Evolutionary conservation across 1,140 invertebrate genomes (phyloP), one percentile per base, ranked within the genome.

Genomic region (Drosophila equinoxialis): DNA sequence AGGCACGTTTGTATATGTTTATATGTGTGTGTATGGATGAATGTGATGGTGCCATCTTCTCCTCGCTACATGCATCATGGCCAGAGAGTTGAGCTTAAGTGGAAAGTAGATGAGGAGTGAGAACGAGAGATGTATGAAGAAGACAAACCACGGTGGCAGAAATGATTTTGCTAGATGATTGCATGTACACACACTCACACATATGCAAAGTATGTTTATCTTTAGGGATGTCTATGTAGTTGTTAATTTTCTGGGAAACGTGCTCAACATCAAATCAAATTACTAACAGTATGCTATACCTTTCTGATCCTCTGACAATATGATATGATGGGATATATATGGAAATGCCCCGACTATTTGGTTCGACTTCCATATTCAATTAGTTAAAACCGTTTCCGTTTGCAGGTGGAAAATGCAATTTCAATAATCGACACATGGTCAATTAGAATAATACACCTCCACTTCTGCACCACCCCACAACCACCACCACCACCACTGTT

Each of bases 201-300:
- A 20, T 7, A 23, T 48, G 17, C 14, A 45, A 14, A 10, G 0
- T 51, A 20, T 51, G 20, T 64, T 60, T 65, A 61, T 77, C 37
- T 30, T 30, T 30, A 30, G 30, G 6, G 30, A 30, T 39, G 37
- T 13, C 14, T 63, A 13, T 63, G 66, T 77, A 58, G 62, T 84
- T 85, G 78, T 63, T 64, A 81, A 74, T 74, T 84, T 85, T 85
- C 81, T 74, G 66, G 70, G 81, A 85, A 84, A 85, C 71, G 68
- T 81, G 65, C 68, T 68, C 41, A 59, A 68, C 74, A 63, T 63
- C 58, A 48, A 62, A 41, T 60, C 35, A 26, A 17, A 45, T 45
- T 54, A 51, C 45, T 23, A 8, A 48, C 45, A 20, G 45, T 14
- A 7, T 7, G 13, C 17, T 10, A 17, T 20, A 20, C 17, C 14